Conservation (phyloP, 2,888 invertebrate species). For the Lepidonotus clava region DNA sequence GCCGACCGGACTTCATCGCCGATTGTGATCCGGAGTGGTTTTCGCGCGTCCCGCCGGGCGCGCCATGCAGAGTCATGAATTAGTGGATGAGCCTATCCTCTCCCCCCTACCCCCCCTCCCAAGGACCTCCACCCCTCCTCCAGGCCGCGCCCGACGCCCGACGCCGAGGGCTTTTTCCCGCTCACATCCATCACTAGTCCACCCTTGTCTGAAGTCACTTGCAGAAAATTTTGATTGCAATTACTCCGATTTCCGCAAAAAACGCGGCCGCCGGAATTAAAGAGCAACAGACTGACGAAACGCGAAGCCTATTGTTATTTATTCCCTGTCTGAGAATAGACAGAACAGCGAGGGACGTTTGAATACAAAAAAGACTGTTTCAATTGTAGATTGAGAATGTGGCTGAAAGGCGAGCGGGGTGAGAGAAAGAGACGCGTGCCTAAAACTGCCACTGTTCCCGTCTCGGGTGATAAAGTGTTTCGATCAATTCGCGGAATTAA, state of each 20-base stretch:
- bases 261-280: neutral
- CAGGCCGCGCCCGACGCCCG: too few relatives aligned
- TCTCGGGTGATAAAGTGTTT: neutral
- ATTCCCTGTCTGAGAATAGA: neutral
- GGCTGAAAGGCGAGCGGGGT: too few relatives aligned
- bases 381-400: too few relatives aligned
- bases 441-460: neutral
- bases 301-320: slow-evolving; percentile 8
- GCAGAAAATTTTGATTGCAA: slow-evolving; percentile 23
- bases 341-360: neutral
- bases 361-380: too few relatives aligned
- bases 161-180: neutral
- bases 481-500: neutral
- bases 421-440: too few relatives aligned
- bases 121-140: too few relatives aligned
- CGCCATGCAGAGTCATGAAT: neutral
- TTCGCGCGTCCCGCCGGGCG: neutral
- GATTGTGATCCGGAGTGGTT: neutral
- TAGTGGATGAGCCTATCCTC: too few relatives aligned
- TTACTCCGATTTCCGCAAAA: neutral
- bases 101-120: neutral
- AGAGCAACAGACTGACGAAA: neutral
- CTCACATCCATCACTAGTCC: neutral
- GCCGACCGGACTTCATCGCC: neutral
- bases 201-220: slow-evolving; percentile 3